Percentiles rank a stretch among this genome's conserved stretches.
Evolutionary conservation across 2,797 vertebrate species (phyloP).

Genomic region (Hemibagrus guttatus): DNA sequence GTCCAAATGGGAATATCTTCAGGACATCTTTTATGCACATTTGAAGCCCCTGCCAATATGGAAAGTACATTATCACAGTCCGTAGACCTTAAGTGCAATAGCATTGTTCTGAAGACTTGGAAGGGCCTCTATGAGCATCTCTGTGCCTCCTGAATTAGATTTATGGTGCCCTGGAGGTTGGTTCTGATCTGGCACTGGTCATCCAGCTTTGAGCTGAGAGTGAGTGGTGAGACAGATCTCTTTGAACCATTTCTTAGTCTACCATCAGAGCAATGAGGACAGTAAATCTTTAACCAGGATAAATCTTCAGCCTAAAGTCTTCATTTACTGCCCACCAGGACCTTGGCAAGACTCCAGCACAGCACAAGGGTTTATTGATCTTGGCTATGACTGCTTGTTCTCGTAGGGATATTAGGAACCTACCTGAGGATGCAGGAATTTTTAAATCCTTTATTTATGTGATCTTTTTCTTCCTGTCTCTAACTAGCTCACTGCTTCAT

Average conservation of each 20-base stretch:
- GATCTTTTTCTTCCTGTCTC: not conserved
- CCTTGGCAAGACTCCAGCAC: slow-evolving; percentile 48
- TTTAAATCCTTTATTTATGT: slow-evolving; percentile 11
- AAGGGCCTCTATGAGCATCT: slow-evolving; percentile 63
- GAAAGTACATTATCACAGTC: slow-evolving; percentile 73
- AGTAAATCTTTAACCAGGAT: slow-evolving; percentile 74
- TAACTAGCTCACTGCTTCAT: not conserved
- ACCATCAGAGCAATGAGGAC: slow-evolving; percentile 67
- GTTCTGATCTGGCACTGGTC: slow-evolving; percentile 75
- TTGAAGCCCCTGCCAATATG: slow-evolving; percentile 66
- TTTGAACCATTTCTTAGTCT: slow-evolving; percentile 72
- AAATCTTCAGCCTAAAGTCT: slow-evolving; percentile 64
- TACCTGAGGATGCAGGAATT: slow-evolving; percentile 58
- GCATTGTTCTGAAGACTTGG: slow-evolving; percentile 68
- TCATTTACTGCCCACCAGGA: slow-evolving; percentile 65
- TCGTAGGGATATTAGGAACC: slow-evolving; percentile 58
- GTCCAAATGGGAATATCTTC: slow-evolving; percentile 65
- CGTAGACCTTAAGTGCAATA: slow-evolving; percentile 65
- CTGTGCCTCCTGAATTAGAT: slow-evolving; percentile 71
- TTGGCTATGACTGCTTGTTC: slow-evolving; percentile 57
- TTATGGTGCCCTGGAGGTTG: slow-evolving; percentile 73
- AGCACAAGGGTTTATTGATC: slow-evolving; percentile 64
- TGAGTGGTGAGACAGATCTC: slow-evolving; percentile 68
- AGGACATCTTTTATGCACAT: slow-evolving; percentile 70
- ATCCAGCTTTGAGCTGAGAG: slow-evolving; percentile 74